These are phyloP conservation scores for Caloenas nicobarica DNA, from an alignment of 2,113 vertebrate genomes.

Conservation along the genomic window DNA sequence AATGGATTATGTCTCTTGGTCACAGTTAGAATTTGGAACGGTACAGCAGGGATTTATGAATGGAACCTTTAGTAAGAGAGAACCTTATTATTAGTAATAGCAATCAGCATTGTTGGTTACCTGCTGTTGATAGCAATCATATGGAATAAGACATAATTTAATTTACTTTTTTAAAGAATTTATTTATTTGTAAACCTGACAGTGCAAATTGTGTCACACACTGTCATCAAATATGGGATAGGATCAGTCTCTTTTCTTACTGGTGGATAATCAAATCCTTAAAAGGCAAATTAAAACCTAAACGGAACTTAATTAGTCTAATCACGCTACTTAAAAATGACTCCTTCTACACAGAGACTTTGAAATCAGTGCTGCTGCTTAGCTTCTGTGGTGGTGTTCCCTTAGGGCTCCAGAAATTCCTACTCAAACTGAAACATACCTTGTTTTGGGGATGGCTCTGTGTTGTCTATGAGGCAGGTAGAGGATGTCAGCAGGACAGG, in stretches of 20 bases:
- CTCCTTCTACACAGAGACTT: neutral
- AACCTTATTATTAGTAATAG: neutral
- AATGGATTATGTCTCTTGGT: constrained; percentile 47
- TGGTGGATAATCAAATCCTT: constrained; percentile 38
- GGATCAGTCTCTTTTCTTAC: constrained; percentile 1
- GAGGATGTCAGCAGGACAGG: neutral
- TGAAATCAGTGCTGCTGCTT: neutral
- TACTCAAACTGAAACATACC: neutral
- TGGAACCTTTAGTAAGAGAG: neutral
- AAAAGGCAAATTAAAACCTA: constrained; percentile 45
- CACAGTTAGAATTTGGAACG: constrained; percentile 37
- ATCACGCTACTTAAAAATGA: neutral
- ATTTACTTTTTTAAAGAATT: too few species aligned
- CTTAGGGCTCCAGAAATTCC: neutral
- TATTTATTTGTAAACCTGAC: constrained; percentile 38
- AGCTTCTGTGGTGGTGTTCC: neutral
- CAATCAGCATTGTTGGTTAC: neutral
- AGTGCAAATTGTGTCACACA: neutral
- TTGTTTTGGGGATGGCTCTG: fast-evolving
- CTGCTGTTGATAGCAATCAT: neutral
- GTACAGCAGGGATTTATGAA: constrained; percentile 9
- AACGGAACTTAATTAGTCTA: constrained; percentile 42
- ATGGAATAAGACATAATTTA: neutral
- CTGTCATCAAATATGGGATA: neutral
- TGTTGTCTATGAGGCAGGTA: fast-evolving